Base-by-base conservation (phyloP, 2,113 vertebrate genomes). In the Boulengeromyrus knoepffleri region DNA sequence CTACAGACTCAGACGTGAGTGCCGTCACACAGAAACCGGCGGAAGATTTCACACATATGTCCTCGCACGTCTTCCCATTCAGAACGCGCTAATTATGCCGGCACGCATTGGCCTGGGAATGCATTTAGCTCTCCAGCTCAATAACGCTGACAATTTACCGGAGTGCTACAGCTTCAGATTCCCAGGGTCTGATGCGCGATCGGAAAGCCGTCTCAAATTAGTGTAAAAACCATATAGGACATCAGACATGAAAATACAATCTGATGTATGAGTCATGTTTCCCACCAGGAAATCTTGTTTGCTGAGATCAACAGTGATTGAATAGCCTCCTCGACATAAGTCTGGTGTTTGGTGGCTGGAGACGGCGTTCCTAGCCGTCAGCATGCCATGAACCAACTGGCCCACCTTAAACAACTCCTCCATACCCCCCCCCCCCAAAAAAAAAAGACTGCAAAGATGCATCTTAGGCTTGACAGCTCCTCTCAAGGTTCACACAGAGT, bases 231-330 rank as follows among this genome's bases (percentile, higher is more conserved):
- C 84, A 2, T 86, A 86, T 27, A 15, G 19, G 45, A 86, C 21
- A 49, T 86, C 45, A 86, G 24, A 86, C 84, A 86, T 27, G 84
- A 27, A 86, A 49, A 47, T 80, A 19, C 12, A 42, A 80, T 80
- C 13, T 80, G 74, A n/a, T 50, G 84, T 10, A 86, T 86, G 84
- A 86, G 21, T 86, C 84, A 86, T 86, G 47, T 27, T 86, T 50
- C 19, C 45, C 47, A 47, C n/a, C 84, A 50, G 84, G 84, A 86
- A n/a, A 50, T 47, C 50, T 49, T 24, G 21, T 27, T 50, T n/a
- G 24, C 45, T 86, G 45, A 85, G 45, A 49, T 86, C 24, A 86
- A 50, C 47, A 50, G 24, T 47, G 45, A 49, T 13, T 39, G 31
- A 80, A 19, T 42, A 17, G 15, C 74, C 17, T 80, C 17, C 21